Conservation (phyloP, 1,140 invertebrate species). For the Camponotus floridanus region DNA sequence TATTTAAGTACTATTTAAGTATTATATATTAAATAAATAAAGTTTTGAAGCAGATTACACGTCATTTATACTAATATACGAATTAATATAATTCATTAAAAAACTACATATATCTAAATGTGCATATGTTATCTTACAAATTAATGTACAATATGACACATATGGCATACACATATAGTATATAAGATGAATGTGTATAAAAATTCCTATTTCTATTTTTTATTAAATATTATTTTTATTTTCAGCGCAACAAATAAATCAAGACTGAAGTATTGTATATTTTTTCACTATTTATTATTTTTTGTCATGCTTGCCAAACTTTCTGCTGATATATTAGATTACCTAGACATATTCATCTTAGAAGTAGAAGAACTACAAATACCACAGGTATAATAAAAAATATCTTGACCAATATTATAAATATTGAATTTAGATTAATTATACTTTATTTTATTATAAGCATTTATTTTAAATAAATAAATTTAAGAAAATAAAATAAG, state of each 20-base stretch:
- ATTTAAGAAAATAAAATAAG: background rate
- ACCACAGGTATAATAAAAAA: constrained; percentile 90
- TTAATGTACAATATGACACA: too few relatives aligned
- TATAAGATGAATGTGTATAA: constrained; percentile 5
- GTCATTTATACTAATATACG: too few relatives aligned
- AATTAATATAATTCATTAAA: background rate
- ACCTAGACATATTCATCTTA: constrained; percentile 96
- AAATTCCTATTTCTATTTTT: background rate
- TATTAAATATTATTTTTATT: constrained; percentile 80
- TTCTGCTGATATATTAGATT: constrained; percentile 95
- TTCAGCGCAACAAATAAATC: constrained; percentile 97
- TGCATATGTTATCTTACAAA: constrained; percentile 40
- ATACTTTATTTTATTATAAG: background rate
- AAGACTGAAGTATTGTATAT: constrained; percentile 96
- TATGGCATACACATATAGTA: constrained; percentile 34
- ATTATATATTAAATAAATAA: constrained; percentile 23
- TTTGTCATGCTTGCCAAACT: constrained; percentile 96
- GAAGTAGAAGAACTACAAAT: constrained; percentile 97
- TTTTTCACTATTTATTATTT: constrained; percentile 96
- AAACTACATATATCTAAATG: background rate
- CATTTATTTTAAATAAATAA: constrained; percentile 15
- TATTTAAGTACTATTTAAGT: background rate
- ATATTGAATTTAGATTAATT: background rate
- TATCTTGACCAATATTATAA: background rate
- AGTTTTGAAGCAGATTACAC: background rate